Base-by-base conservation (phyloP, 30 jellyfish, hydroid and myxozoan genomes). In the Aurelia aurita region DNA sequence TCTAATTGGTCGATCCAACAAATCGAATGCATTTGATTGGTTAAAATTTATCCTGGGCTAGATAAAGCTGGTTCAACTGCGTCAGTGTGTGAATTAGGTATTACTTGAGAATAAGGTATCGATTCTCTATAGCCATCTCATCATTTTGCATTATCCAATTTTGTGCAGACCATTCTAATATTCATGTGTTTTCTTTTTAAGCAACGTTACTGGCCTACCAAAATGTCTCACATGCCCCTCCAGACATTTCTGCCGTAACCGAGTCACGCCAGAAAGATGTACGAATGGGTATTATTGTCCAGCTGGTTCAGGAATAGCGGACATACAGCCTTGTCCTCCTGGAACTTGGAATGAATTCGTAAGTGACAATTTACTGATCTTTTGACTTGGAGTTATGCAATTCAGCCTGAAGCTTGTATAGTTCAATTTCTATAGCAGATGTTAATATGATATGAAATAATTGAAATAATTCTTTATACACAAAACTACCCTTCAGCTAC, bases 281-380 rank as follows among this genome's bases (percentile, higher is more conserved):
- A 95, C 95, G n/a, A 82, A 91, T 7, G 99, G 99, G 21, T 74
- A 78, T 28, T 94, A 88, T 57, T 94, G 99, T 58, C 91, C 88
- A 4, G 85, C 60, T 27, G 96, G 96, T 19, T 65, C 97, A 31
- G 90, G 97, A 39, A 61, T 69, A 35, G 86, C 87, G 22, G 91
- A 84, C 81, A 86, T 82, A n/a, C 80, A 69, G 63, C 96, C 96
- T 13, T 94, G 99, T 66, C 97, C 99, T 11, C 97, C 97, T 19
- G 99, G 99, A 46, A 94, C 97, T 23, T 94, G 92, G 91, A 85
- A 94, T 55, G 70, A 77, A 35, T 68, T 58, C 68, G 99, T 94
- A 84, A 94, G 98, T 84, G 10, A 15, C 15, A 39, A 4, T 39
- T 3, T 39, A 39, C 51, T 39, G 51, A 39, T 39, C 14, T 39